Percentiles rank a stretch among this genome's conserved stretches.
phyloP scores from a whole-genome alignment of 2,888 invertebrate species.

The Thymelicus lineola region DNA sequence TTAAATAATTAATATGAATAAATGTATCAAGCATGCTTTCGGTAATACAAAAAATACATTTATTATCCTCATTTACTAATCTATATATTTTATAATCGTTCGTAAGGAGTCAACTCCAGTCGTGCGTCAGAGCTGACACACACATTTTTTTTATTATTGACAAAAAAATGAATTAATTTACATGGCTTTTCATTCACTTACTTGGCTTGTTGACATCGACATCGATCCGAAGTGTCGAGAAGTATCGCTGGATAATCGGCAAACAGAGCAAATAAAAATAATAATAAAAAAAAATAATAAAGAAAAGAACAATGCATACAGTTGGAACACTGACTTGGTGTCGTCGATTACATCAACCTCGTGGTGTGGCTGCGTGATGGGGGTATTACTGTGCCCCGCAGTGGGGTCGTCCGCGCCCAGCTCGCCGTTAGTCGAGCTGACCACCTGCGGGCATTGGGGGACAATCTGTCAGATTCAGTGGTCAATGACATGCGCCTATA shows the following conservation, averaged over 20 bases:
- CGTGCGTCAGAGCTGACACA: too few species aligned
- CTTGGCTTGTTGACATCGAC: not conserved
- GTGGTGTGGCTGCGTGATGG: conserved; percentile 95
- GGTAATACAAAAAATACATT: too few species aligned
- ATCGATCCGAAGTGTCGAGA: not conserved
- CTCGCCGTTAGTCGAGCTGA: conserved; percentile 98
- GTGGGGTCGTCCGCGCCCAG: conserved; percentile 97
- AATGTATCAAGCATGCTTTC: too few species aligned
- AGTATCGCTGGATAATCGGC: not conserved
- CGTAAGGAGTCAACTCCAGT: too few species aligned
- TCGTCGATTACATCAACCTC: conserved; percentile 98
- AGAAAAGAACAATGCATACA: conserved; percentile 71
- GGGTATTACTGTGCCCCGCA: conserved; percentile 98
- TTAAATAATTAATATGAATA: too few species aligned
- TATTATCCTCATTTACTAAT: too few species aligned
- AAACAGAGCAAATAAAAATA: conserved; percentile 34
- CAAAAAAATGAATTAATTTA: not conserved
- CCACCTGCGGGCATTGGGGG: conserved; percentile 87
- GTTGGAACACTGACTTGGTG: conserved; percentile 94
- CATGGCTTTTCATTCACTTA: not conserved
- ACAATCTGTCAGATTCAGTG: too few species aligned
- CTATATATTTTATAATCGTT: too few species aligned
- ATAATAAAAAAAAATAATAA: conserved; percentile 58
- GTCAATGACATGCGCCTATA: too few species aligned
- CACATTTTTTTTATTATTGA: too few species aligned